phyloP scores from a whole-genome alignment of 1,140 invertebrate genomes.

The Drosophila cardini region DNA sequence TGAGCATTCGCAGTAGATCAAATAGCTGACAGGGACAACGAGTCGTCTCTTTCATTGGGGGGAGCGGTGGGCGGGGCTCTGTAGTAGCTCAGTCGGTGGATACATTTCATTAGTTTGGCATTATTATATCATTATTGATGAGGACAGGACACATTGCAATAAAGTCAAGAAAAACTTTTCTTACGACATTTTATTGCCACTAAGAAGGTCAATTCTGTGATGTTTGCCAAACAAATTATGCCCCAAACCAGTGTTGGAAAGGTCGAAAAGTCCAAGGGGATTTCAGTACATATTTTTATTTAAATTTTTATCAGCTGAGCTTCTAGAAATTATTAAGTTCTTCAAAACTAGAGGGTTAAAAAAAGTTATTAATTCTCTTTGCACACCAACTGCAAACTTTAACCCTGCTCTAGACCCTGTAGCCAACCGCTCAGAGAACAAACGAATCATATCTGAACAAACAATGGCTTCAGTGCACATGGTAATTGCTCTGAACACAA shows the following conservation, averaged over 20 bases:
- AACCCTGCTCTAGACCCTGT: not conserved
- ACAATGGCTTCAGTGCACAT: constrained; percentile 49
- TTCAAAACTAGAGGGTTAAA: no score
- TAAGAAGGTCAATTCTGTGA: constrained; percentile 2
- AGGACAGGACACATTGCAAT: constrained; percentile 16
- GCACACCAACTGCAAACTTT: not conserved
- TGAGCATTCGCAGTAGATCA: constrained; percentile 63
- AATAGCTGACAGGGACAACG: constrained; percentile 46
- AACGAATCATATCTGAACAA: constrained; percentile 6
- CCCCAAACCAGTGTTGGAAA: not conserved
- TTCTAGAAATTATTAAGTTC: no score
- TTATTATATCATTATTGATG: constrained; percentile 45
- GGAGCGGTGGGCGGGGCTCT: no score
- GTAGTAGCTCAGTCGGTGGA: constrained; percentile 37
- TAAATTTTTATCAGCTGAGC: no score
- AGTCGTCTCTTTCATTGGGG: not conserved
- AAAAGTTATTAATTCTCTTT: no score
- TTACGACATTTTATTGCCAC: constrained; percentile 3
- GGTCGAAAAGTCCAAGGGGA: no score
- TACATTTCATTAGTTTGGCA: constrained; percentile 55
- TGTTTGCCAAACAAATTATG: constrained; percentile 4
- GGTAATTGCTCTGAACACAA: constrained; percentile 47
- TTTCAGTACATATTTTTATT: no score
- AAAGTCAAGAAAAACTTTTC: constrained; percentile 13
- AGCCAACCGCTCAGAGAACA: not conserved